These are phyloP conservation scores for Heliconius congener DNA, from an alignment of 1,140 invertebrate species.

Conservation along the genomic window DNA sequence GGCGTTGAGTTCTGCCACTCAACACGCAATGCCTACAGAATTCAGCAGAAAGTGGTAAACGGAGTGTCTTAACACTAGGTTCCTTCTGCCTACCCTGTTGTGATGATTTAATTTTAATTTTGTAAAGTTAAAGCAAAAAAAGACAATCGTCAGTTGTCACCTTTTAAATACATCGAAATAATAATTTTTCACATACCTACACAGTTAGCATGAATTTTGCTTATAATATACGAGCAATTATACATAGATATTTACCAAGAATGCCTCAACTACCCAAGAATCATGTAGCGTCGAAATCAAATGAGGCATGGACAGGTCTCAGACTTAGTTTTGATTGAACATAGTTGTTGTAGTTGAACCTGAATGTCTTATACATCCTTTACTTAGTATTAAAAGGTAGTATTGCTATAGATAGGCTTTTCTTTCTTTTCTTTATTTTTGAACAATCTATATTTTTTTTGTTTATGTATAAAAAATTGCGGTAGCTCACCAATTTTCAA, in stretches of 20 bases:
- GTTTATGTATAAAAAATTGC: not conserved
- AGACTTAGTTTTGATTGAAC: slow-evolving; percentile 6
- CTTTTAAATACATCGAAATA: not conserved
- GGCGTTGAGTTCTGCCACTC: too few relatives aligned
- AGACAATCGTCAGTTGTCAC: not conserved
- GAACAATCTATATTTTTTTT: not conserved
- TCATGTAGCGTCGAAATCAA: slow-evolving; percentile 4
- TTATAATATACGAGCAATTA: slow-evolving; percentile 1
- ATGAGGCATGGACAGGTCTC: not conserved
- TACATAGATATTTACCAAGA: not conserved
- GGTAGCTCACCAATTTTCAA: not conserved
- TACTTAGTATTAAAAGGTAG: slow-evolving; percentile 5
- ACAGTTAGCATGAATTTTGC: slow-evolving; percentile 3
- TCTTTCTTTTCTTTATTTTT: not conserved
- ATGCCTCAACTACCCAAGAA: not conserved
- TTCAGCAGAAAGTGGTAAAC: too few relatives aligned
- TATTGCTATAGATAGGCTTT: slow-evolving; percentile 15
- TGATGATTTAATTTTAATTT: too few relatives aligned
- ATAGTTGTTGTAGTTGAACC: slow-evolving; percentile 20
- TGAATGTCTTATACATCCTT: slow-evolving; percentile 15
- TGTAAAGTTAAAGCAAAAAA: not conserved
- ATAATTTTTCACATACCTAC: not conserved
- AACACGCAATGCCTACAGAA: too few relatives aligned
- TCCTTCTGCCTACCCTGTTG: too few relatives aligned
- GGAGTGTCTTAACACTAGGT: too few relatives aligned